These are phyloP conservation scores for Atta texana DNA, from an alignment of 1,140 invertebrate genomes.

Conservation along the genomic window DNA sequence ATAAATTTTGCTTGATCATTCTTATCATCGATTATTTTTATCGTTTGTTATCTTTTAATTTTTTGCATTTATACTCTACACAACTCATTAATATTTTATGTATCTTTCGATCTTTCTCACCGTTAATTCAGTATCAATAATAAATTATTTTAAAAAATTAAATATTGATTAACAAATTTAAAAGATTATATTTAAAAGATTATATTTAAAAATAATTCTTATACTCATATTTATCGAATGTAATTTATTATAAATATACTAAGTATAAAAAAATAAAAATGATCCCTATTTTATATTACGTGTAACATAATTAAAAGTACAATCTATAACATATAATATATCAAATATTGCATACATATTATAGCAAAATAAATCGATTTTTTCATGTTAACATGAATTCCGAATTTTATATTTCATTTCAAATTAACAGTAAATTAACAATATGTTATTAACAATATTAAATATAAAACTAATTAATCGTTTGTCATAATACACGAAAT, in stretches of 20 bases:
- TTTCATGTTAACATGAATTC: neutral
- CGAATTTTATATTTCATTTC: neutral
- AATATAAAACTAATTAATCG: neutral
- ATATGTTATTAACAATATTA: constrained; percentile 1
- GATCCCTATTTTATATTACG: neutral
- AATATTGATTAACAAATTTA: neutral
- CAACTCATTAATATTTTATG: neutral
- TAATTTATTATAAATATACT: neutral
- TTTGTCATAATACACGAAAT: neutral
- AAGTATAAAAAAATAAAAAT: neutral
- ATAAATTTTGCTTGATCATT: neutral
- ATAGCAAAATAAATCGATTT: neutral
- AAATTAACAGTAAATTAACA: neutral
- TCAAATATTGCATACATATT: neutral
- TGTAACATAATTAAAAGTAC: neutral
- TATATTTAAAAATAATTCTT: neutral
- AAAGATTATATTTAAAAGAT: neutral
- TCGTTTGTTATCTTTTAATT: neutral
- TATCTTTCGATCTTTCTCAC: neutral
- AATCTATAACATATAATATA: neutral
- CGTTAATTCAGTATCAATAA: neutral
- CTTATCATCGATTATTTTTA: neutral
- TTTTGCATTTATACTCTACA: neutral
- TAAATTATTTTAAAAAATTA: neutral
- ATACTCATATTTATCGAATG: neutral